phyloP scores from a whole-genome alignment of 1,140 invertebrate species.

The Brachionus sp. region DNA sequence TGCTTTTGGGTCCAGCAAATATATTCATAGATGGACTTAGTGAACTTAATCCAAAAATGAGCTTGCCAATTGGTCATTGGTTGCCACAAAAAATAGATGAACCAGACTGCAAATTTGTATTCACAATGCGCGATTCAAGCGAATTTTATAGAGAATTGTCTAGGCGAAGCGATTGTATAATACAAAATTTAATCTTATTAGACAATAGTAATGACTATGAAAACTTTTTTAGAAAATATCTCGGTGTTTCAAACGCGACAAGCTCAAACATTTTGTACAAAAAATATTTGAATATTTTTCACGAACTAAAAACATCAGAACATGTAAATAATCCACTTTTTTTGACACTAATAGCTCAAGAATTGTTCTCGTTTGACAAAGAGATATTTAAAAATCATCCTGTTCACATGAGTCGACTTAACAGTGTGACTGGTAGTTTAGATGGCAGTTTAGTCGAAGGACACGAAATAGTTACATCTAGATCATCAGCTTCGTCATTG shows the following conservation, averaged over 20 bases:
- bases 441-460: slow-evolving; percentile 13
- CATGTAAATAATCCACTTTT: slow-evolving; percentile 18
- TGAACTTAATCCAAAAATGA: not conserved
- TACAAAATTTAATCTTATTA: not conserved
- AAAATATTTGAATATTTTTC: slow-evolving; percentile 11
- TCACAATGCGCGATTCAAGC: not conserved
- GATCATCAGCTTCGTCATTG: not conserved
- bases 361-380: slow-evolving; percentile 38
- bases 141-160: not conserved
- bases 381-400: slow-evolving; percentile 40
- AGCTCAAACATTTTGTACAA: not conserved
- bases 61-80: not conserved
- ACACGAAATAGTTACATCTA: not conserved
- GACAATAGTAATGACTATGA: not conserved
- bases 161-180: not conserved
- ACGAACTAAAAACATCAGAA: slow-evolving; percentile 7
- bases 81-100: not conserved
- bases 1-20: not conserved
- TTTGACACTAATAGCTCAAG: not conserved
- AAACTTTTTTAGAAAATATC: not conserved
- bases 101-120: slow-evolving; percentile 11
- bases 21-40: slow-evolving; percentile 40
- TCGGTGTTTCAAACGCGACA: not conserved
- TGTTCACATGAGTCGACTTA: slow-evolving; percentile 20
- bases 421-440: not conserved